phyloP scores from a whole-genome alignment of 53 echinoderm and acorn worm genomes.

The Holothuria scabra region DNA sequence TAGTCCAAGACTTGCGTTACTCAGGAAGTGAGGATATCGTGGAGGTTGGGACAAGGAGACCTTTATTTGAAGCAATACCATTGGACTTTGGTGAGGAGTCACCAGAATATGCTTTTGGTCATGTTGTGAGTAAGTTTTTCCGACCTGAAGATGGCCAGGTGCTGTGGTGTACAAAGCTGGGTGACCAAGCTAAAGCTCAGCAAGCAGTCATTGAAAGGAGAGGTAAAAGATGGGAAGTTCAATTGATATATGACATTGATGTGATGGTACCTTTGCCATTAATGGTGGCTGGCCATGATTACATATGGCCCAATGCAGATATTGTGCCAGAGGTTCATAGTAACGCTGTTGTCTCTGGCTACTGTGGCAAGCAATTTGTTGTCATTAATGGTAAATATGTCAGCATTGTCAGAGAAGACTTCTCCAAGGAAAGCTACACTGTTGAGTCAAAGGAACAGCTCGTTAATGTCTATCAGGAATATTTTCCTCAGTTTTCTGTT shows the following conservation, averaged over 20 bases:
- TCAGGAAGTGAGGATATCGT: conserved; percentile 13
- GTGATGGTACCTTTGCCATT: neutral
- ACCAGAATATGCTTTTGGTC: conserved; percentile 24
- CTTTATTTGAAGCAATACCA: conserved; percentile 18
- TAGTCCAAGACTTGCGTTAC: conserved; percentile 16
- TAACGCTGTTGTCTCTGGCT: neutral
- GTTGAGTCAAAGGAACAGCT: conserved; percentile 9
- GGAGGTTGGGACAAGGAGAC: conserved; percentile 20
- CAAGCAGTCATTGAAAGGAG: neutral
- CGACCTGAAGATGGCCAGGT: neutral
- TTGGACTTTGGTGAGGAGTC: conserved; percentile 4
- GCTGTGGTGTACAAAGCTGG: conserved; percentile 1
- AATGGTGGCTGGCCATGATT: conserved; percentile 9
- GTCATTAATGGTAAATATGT: neutral
- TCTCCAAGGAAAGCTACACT: neutral
- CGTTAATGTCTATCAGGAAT: neutral
- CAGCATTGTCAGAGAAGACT: neutral
- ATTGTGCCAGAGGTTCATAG: conserved; percentile 26
- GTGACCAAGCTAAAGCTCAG: neutral
- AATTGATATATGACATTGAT: neutral
- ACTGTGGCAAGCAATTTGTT: conserved; percentile 23
- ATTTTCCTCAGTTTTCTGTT: conserved; percentile 26
- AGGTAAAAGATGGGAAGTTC: conserved; percentile 18
- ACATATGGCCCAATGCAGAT: conserved; percentile 21
- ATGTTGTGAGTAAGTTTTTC: neutral